Evolutionary conservation across 2,797 vertebrate species (phyloP).

Genomic region (Acipenser transmontanus): DNA sequence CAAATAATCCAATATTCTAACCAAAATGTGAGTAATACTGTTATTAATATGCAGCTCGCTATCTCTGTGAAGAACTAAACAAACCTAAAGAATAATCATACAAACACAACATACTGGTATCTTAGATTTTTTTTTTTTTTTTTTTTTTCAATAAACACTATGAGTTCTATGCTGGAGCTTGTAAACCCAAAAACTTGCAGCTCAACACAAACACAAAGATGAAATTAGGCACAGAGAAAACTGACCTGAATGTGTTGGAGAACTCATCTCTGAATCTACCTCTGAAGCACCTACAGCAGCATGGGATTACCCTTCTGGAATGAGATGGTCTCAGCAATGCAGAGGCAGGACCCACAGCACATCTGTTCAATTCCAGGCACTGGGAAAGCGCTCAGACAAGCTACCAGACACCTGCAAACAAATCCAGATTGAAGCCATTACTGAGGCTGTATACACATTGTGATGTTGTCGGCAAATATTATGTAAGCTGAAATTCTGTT

Average conservation of each 20-base stretch:
- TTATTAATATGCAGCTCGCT: too few relatives aligned
- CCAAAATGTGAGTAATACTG: too few relatives aligned
- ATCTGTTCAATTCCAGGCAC: neutral
- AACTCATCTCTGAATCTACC: conserved; percentile 22
- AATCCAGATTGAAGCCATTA: conserved; percentile 2
- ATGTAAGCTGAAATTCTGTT: neutral
- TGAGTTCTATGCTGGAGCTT: too few relatives aligned
- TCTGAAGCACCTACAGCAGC: neutral
- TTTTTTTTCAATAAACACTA: too few relatives aligned
- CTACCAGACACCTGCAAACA: conserved; percentile 6
- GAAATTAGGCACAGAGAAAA: neutral
- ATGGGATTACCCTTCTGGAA: neutral
- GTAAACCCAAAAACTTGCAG: too few relatives aligned
- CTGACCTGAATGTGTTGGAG: conserved; percentile 30
- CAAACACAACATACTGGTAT: too few relatives aligned
- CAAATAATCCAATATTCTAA: too few relatives aligned
- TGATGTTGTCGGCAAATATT: neutral
- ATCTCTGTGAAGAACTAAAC: too few relatives aligned
- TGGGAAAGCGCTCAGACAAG: neutral
- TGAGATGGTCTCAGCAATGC: neutral
- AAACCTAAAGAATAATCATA: too few relatives aligned
- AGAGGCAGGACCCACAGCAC: neutral
- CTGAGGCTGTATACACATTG: neutral
- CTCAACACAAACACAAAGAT: neutral
- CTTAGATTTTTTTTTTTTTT: too few relatives aligned